Base-by-base conservation (phyloP, 2,888 invertebrate genomes). In the Sarcophaga rosellei region DNA sequence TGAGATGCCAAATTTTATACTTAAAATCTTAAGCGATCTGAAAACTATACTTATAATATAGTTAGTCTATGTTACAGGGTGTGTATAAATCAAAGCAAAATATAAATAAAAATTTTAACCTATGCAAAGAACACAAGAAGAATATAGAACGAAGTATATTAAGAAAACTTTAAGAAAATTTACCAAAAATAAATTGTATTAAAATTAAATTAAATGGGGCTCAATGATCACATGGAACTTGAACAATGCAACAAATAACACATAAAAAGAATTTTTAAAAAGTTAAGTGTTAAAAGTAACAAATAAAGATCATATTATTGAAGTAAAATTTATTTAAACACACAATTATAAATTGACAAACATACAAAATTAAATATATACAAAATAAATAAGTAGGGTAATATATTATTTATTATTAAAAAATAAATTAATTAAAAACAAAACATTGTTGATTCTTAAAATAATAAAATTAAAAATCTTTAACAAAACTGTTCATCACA, bases 1-100 rank as follows among this genome's bases (percentile, higher is more conserved):
- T 74, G 69, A 86, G 86, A 86, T 86, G 86, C 86, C 86, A 86
- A 86, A 86, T 84, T 86, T 86, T 83, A 74, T 80, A 81, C 63
- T 17, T 74, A 74, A 81, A 70, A 74, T 73, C 70, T 80, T 68
- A 69, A 62, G 63, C 66, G 82, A 78, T 82, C 80, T 70, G 70
- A 80, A 45, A 84, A 82, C 81, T 81, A 74, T 85, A 77, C 68
- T 23, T 61, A 59, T 45, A 59, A 53, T 76, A 81, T 76, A 75
- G 77, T 73, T 76, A 81, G 68, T 84, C 84, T 76, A 72, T 62
- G 75, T 79, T 84, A 84, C 86, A 86, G 86, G 84, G 81, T 84
- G 77, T 80, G 76, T 80, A 72, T 73, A 59, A 77, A 79, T 47
- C 23, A 82, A 75, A 69, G 17, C 70, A 57, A 59, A 77, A 79